Base-by-base conservation (phyloP, 2,888 invertebrate genomes). In the Lacanobia oleracea region DNA sequence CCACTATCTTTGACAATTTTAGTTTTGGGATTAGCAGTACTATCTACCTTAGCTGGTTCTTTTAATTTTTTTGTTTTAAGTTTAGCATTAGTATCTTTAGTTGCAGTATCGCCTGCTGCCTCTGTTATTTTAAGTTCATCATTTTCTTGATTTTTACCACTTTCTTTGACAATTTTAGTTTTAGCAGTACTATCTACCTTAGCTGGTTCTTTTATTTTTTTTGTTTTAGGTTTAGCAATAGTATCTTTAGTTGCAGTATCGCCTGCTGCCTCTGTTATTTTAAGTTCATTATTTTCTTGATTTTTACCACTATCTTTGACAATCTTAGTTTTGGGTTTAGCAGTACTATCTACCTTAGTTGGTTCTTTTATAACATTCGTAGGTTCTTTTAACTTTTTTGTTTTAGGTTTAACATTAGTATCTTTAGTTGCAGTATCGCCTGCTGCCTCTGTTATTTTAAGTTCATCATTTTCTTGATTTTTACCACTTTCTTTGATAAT, bases 51-150 rank as follows among this genome's bases (percentile, higher is more conserved):
- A 8, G n/a, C 33, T n/a, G 65, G 18, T 45, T 56, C 50, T 16
- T 75, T 69, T 12, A 43, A 3, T 2, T 21, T 37, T 23, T 74
- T 79, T 8, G 18, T n/a, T 43, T 62, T 75, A 0, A 67, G 57
- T 80, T 67, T 76, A 0, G 54, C 0, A 67, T 72, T 77, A 8
- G n/a, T 56, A 33, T 67, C 75, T 67, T 77, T 82, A 7, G 68
- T 9, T 64, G 10, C 9, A 43, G 18, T 40, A 21, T 51, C 51
- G 5, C 21, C 60, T 10, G 18, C 8, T 37, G 59, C 65, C 0
- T 65, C 69, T 0, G 18, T 2, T 3, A 37, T 21, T 14, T 21
- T 33, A 9, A 21, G 10, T 27, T 60, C 61, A 12, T 33, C 27
- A 43, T 9, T 57, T 1, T 62, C 56, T 45, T 27, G 43, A 21